A percentile compares a stretch with the other conserved stretches of the same genome.
Conservation (phyloP, 2,113 vertebrate genomes). For the Bufo gargarizans region DNA sequence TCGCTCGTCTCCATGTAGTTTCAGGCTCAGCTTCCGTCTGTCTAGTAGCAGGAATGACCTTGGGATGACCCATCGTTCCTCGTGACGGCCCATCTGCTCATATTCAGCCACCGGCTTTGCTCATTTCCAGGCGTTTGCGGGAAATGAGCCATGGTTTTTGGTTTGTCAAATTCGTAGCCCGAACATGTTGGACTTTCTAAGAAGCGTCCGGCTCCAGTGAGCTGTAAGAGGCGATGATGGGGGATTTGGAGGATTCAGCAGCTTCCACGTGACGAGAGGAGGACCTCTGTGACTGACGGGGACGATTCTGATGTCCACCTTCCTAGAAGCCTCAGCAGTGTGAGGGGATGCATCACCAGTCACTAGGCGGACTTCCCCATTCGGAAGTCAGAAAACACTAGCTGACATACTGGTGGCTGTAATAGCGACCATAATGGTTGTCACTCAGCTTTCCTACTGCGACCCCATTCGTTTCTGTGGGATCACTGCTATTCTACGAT, state of each 20-base stretch:
- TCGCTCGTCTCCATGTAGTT: not conserved
- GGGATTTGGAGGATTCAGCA: not conserved
- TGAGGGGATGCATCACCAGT: no score
- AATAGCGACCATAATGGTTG: no score
- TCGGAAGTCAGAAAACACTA: no score
- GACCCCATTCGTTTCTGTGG: no score
- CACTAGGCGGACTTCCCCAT: no score
- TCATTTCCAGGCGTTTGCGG: not conserved
- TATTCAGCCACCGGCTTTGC: not conserved
- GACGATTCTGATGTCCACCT: no score
- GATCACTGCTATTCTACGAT: no score
- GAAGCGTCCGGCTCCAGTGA: not conserved
- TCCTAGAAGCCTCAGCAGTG: no score
- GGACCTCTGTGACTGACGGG: not conserved
- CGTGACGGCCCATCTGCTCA: constrained; percentile 20
- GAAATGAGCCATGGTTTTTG: constrained; percentile 14
- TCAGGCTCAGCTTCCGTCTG: not conserved
- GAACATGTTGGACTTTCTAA: not conserved
- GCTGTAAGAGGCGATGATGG: not conserved
- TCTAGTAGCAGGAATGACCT: not conserved
- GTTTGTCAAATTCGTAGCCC: not conserved
- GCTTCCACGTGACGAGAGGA: not conserved
- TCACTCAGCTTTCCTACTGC: no score
- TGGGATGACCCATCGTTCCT: not conserved
- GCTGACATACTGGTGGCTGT: no score